phyloP scores from a whole-genome alignment of 2,888 invertebrate species.

The Latrodectus elegans region DNA sequence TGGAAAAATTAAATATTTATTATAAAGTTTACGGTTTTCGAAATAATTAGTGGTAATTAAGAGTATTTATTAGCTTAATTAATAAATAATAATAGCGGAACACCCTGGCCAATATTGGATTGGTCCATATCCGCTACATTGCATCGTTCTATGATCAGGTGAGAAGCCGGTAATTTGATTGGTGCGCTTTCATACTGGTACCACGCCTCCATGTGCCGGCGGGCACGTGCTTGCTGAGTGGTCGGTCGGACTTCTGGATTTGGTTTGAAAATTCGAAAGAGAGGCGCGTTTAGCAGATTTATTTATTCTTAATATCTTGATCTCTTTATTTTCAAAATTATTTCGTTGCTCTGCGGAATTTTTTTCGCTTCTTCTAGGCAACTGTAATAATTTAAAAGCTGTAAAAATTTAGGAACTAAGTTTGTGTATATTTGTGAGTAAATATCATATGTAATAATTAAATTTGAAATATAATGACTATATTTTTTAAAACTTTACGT shows the following conservation, averaged over 20 bases:
- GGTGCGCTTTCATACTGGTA: conserved; percentile 15
- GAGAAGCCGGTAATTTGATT: conserved; percentile 56
- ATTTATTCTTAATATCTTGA: no score
- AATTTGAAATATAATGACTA: no score
- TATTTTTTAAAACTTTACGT: no score
- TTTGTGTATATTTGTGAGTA: no score
- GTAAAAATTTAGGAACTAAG: no score
- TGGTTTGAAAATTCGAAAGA: neutral
- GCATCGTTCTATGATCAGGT: conserved; percentile 69
- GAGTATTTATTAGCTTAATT: conserved; percentile 6
- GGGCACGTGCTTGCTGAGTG: conserved; percentile 66
- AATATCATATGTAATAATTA: no score
- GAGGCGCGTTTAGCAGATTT: neutral
- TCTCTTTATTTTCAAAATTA: no score
- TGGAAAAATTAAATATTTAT: neutral
- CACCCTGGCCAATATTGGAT: conserved; percentile 25
- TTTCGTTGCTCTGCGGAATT: no score
- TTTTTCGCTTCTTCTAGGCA: no score
- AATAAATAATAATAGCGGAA: neutral
- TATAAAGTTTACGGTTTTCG: neutral
- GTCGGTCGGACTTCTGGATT: conserved; percentile 29
- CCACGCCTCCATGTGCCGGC: conserved; percentile 62
- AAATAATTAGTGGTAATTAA: conserved; percentile 6
- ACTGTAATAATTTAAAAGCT: no score
- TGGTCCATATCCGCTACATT: conserved; percentile 63